phyloP scores from a whole-genome alignment of 2,113 vertebrate species.

The Pogona vitticeps region DNA sequence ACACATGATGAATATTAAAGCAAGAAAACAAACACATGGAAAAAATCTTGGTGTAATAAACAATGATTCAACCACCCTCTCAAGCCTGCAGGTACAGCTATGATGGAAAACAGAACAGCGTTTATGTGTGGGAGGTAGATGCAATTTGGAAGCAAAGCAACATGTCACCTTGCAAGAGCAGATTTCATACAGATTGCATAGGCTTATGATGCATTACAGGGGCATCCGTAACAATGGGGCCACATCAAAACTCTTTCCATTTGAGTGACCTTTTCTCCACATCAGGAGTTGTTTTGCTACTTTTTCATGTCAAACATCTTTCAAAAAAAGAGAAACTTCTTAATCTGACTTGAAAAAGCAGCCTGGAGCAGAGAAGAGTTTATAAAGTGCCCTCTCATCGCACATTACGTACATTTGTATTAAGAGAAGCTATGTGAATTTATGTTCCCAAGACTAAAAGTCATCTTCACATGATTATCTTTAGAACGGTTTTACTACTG shows the following conservation, averaged over 20 bases:
- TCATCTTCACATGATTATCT: background rate
- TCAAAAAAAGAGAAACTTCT: constrained; percentile 13
- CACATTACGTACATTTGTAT: background rate
- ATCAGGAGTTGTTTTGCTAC: constrained; percentile 40
- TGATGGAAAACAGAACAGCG: constrained; percentile 74
- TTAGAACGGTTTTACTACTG: background rate
- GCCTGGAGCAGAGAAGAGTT: constrained; percentile 35
- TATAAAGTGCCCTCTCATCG: constrained; percentile 26
- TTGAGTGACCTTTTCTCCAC: constrained; percentile 43
- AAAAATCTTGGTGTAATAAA: constrained; percentile 78
- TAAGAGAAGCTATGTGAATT: constrained; percentile 12
- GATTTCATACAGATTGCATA: constrained; percentile 54
- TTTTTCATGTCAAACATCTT: constrained; percentile 50
- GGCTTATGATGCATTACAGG: constrained; percentile 53
- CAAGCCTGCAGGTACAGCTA: constrained; percentile 64
- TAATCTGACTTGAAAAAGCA: constrained; percentile 43
- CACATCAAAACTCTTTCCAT: constrained; percentile 37
- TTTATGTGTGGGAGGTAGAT: constrained; percentile 50
- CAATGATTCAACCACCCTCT: constrained; percentile 79
- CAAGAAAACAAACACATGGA: constrained; percentile 75
- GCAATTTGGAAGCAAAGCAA: constrained; percentile 59
- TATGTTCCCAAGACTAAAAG: background rate
- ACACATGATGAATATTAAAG: constrained; percentile 78
- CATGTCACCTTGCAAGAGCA: constrained; percentile 51
- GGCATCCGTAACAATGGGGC: background rate